Percentiles rank a stretch among this genome's conserved stretches.
Conservation (phyloP, 2,888 invertebrate genomes). For the Aradus depressus region DNA sequence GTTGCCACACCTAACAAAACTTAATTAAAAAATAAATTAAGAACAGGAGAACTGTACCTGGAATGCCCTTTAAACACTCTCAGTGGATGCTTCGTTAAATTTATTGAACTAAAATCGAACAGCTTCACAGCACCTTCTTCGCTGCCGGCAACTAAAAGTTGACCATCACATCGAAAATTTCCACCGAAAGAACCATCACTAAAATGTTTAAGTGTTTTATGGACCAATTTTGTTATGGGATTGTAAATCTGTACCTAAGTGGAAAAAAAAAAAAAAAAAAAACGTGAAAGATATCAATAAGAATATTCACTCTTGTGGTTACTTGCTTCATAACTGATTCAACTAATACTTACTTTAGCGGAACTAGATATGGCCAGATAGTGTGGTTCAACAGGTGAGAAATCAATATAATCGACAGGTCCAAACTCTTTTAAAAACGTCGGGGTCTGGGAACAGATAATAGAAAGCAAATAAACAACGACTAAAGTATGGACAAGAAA, state of each 20-base stretch:
- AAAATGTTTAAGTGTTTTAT: conserved; percentile 71
- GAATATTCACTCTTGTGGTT: background rate
- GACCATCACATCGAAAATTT: conserved; percentile 68
- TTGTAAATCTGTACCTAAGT: conserved; percentile 58
- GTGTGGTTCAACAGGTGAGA: conserved; percentile 78
- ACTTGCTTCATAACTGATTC: background rate
- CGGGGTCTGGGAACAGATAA: conserved; percentile 59
- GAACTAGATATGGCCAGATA: conserved; percentile 90
- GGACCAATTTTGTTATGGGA: conserved; percentile 69
- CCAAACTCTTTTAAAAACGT: conserved; percentile 86
- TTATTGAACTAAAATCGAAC: conserved; percentile 75
- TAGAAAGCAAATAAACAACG: no score
- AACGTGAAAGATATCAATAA: background rate
- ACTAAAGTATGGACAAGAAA: no score
- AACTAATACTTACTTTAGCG: conserved; percentile 51
- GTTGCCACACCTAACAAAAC: no score
- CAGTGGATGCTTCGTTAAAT: conserved; percentile 60
- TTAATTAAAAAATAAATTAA: background rate
- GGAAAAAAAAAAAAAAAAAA: conserved; percentile 10
- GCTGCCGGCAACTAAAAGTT: conserved; percentile 75
- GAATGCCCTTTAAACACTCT: conserved; percentile 77
- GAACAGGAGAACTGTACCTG: conserved; percentile 41
- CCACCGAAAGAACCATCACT: conserved; percentile 77
- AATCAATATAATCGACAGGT: conserved; percentile 80
- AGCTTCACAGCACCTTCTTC: conserved; percentile 78